These are phyloP conservation scores for Entosphenus tridentatus DNA, from an alignment of 2,113 vertebrate species.

Conservation along the genomic window DNA sequence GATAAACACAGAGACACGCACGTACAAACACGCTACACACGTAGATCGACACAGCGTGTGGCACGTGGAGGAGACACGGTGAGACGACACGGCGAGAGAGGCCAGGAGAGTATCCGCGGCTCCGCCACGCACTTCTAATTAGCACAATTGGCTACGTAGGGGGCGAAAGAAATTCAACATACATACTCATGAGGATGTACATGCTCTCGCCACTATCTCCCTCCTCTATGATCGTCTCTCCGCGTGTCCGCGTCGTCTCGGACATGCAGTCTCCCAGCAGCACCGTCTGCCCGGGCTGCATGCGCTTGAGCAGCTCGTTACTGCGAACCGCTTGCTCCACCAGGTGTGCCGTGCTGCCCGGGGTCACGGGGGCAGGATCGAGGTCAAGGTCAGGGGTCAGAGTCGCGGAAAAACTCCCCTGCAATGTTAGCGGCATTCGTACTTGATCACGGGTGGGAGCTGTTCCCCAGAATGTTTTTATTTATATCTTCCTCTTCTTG, in stretches of 20 bases:
- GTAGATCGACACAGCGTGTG: no score
- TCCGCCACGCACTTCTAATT: no score
- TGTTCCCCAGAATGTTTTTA: no score
- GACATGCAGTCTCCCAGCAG: neutral
- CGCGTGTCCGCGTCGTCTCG: neutral
- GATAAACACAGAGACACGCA: no score
- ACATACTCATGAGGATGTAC: neutral
- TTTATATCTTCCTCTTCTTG: no score
- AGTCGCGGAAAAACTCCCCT: neutral
- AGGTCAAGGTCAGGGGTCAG: neutral
- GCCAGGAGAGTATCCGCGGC: no score
- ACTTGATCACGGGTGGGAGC: no score
- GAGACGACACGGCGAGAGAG: no score
- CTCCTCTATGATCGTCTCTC: neutral
- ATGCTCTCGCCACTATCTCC: neutral
- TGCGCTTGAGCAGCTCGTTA: slow-evolving; percentile 2
- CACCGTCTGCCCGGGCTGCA: neutral
- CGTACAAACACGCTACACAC: no score
- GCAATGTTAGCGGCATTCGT: no score
- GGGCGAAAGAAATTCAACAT: neutral
- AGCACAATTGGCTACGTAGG: no score
- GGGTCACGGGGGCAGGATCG: neutral
- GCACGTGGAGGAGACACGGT: no score
- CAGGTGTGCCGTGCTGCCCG: neutral
- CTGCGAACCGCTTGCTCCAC: neutral